Evolutionary conservation across 2,797 vertebrate genomes (phyloP).

Genomic region (Arctocebus calabarensis): DNA sequence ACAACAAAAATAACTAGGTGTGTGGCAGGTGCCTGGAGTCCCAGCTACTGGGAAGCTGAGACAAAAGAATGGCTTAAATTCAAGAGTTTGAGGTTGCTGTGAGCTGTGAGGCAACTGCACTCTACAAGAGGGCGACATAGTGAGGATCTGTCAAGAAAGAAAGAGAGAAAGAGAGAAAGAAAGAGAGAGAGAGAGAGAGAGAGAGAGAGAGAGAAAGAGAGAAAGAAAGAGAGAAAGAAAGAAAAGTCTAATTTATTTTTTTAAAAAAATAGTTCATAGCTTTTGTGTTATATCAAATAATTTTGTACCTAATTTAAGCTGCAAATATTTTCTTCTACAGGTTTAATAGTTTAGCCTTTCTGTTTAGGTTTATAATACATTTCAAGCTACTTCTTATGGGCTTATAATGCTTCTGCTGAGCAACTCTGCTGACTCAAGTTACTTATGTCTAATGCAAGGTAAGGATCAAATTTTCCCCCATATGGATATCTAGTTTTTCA

Average conservation of each 20-base stretch:
- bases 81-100: no score
- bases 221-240: neutral
- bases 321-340: constrained; percentile 2
- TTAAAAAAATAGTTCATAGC: neutral
- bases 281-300: constrained; percentile 12
- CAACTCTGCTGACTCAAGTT: neutral
- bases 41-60: no score
- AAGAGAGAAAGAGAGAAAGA: neutral
- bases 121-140: no score
- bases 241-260: constrained; percentile 13
- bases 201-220: neutral
- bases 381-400: neutral
- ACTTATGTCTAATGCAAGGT: neutral
- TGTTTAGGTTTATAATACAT: neutral
- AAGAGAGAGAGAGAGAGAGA: no score
- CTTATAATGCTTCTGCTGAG: neutral
- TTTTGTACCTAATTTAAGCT: neutral
- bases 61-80: no score
- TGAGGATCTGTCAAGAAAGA: no score
- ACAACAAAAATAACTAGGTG: no score
- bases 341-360: neutral
- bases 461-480: neutral
- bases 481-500: neutral
- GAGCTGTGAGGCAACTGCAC: no score
- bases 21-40: no score